Conservation (phyloP, 2,888 invertebrate genomes). For the Hyles lineata region DNA sequence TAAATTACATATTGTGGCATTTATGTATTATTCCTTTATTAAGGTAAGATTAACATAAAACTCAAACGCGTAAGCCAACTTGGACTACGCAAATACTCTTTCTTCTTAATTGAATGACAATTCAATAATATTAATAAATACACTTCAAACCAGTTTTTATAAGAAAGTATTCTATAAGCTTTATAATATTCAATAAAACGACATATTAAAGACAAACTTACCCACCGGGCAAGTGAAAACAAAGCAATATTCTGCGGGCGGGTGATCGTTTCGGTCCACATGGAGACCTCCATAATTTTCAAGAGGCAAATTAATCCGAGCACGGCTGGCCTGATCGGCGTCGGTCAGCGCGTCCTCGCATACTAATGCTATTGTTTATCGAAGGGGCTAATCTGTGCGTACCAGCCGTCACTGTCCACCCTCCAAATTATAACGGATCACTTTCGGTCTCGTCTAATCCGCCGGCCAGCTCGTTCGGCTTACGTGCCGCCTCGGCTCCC, state of each 20-base stretch:
- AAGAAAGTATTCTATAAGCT: constrained; percentile 5
- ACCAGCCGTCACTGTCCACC: constrained; percentile 83
- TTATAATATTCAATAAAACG: constrained; percentile 31
- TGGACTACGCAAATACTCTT: too few relatives aligned
- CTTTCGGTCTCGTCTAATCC: constrained; percentile 79
- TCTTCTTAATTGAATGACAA: too few relatives aligned
- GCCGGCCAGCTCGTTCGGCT: constrained; percentile 51
- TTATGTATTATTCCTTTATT: too few relatives aligned
- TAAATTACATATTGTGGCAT: too few relatives aligned
- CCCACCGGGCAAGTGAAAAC: constrained; percentile 62
- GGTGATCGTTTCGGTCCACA: constrained; percentile 66
- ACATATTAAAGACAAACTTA: constrained; percentile 53
- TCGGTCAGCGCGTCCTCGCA: constrained; percentile 82
- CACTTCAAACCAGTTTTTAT: too few relatives aligned
- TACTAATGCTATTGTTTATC: constrained; percentile 85
- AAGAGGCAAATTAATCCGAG: constrained; percentile 83
- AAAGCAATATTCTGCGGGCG: constrained; percentile 71
- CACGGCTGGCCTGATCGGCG: constrained; percentile 80
- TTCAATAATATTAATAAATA: too few relatives aligned
- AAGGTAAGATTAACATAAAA: too few relatives aligned
- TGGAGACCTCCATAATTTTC: constrained; percentile 77
- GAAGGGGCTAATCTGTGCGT: constrained; percentile 84
- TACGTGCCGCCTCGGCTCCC: constrained; percentile 45
- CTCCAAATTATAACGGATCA: constrained; percentile 82
- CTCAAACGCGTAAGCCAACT: too few relatives aligned